These are phyloP conservation scores for Silurus aristotelis DNA, from an alignment of 2,797 vertebrate species.

Conservation along the genomic window DNA sequence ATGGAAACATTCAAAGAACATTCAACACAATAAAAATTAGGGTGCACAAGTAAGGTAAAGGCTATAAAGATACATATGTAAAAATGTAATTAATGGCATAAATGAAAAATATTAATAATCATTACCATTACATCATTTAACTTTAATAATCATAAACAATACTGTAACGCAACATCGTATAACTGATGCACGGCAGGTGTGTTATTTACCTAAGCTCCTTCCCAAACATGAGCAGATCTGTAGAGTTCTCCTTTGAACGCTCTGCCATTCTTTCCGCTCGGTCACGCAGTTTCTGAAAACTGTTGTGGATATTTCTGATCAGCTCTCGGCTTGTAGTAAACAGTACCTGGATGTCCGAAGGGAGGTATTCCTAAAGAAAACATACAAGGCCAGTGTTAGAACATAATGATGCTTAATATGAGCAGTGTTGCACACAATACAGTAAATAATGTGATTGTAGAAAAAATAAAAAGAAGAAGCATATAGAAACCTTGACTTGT, in stretches of 20 bases:
- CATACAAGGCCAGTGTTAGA: background rate
- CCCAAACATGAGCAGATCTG: constrained; percentile 92
- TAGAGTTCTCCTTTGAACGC: constrained; percentile 89
- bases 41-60: background rate
- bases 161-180: background rate
- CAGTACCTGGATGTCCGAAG: constrained; percentile 89
- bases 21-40: background rate
- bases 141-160: background rate
- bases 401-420: background rate
- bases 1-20: background rate
- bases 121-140: background rate
- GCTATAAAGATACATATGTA: background rate
- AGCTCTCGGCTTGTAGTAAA: constrained; percentile 91
- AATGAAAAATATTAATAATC: background rate
- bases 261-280: constrained; percentile 87
- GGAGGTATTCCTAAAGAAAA: constrained; percentile 87
- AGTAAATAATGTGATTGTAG: background rate
- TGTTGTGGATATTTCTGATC: constrained; percentile 91
- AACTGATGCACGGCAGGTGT: background rate
- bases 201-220: constrained; percentile 86
- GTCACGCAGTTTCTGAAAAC: constrained; percentile 92
- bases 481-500: constrained; percentile 83
- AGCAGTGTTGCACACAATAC: background rate
- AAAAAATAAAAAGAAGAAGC: background rate
- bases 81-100: background rate